A percentile compares a stretch with the other conserved stretches of the same genome.
Evolutionary conservation across 2,888 invertebrate species (phyloP).

Genomic region (Tetranychus piercei): DNA sequence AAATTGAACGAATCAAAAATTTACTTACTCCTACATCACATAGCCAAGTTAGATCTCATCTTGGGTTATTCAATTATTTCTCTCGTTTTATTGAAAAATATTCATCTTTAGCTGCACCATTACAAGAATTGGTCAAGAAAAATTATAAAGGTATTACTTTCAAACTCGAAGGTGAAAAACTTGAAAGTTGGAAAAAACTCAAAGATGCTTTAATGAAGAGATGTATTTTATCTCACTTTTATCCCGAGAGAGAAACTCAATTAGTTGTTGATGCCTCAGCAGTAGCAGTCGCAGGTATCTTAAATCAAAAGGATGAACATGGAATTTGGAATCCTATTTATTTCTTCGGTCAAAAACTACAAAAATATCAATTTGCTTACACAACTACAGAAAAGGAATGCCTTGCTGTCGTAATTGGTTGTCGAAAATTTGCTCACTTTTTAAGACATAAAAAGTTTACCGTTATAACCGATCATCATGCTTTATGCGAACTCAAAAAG

Average conservation of each 20-base stretch:
- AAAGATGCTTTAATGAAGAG: background rate
- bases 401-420: background rate
- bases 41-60: background rate
- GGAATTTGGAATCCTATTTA: background rate
- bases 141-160: background rate
- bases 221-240: background rate
- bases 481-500: background rate
- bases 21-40: background rate
- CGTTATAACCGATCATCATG: background rate
- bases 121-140: background rate
- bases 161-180: background rate
- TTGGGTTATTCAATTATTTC: background rate
- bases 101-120: background rate
- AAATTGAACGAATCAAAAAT: background rate
- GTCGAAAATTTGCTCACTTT: background rate
- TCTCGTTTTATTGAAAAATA: background rate
- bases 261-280: background rate
- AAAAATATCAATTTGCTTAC: background rate
- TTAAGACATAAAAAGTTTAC: background rate
- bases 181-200: background rate
- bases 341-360: background rate
- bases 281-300: background rate
- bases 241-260: background rate
- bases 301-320: background rate
- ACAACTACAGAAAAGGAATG: background rate